Evolutionary conservation across 1,140 invertebrate species (phyloP).

Genomic region (Branchinecta lindahli): DNA sequence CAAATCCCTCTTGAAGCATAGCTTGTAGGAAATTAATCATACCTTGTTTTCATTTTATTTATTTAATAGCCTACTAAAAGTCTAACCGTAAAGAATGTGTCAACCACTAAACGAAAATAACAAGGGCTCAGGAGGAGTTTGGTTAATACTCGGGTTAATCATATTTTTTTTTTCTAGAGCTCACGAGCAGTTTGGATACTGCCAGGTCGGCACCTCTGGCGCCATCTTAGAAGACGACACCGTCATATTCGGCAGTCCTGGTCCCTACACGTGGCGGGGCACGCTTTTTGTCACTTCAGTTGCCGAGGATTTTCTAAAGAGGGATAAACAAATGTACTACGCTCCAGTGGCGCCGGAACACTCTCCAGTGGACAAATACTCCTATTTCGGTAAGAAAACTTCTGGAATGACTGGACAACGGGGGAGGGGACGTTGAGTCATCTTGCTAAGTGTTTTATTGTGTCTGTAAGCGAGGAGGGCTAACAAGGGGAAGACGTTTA

Average conservation of each 20-base stretch:
- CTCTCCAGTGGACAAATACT: slow-evolving; percentile 69
- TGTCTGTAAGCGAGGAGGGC: too few species aligned
- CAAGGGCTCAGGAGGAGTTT: too few species aligned
- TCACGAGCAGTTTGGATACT: slow-evolving; percentile 75
- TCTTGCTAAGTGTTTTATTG: too few species aligned
- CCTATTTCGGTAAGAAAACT: slow-evolving; percentile 46
- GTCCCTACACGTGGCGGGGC: slow-evolving; percentile 67
- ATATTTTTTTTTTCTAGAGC: slow-evolving; percentile 37
- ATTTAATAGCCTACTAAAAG: too few species aligned
- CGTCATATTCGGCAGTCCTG: slow-evolving; percentile 66
- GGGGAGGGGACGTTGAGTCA: too few species aligned
- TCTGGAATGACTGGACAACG: background rate
- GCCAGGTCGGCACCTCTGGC: slow-evolving; percentile 79
- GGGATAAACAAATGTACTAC: slow-evolving; percentile 62
- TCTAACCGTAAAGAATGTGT: too few species aligned
- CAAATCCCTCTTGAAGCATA: too few species aligned
- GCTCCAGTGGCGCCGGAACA: slow-evolving; percentile 45
- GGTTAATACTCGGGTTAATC: background rate
- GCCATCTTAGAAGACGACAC: slow-evolving; percentile 59
- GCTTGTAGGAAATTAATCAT: too few species aligned
- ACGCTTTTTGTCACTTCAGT: slow-evolving; percentile 64
- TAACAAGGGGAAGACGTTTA: too few species aligned
- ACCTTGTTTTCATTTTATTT: too few species aligned
- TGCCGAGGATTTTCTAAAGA: slow-evolving; percentile 50
- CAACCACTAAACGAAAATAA: too few species aligned